Evolutionary conservation across 2,888 invertebrate genomes (phyloP).

Genomic region (Eristalis arbustorum): DNA sequence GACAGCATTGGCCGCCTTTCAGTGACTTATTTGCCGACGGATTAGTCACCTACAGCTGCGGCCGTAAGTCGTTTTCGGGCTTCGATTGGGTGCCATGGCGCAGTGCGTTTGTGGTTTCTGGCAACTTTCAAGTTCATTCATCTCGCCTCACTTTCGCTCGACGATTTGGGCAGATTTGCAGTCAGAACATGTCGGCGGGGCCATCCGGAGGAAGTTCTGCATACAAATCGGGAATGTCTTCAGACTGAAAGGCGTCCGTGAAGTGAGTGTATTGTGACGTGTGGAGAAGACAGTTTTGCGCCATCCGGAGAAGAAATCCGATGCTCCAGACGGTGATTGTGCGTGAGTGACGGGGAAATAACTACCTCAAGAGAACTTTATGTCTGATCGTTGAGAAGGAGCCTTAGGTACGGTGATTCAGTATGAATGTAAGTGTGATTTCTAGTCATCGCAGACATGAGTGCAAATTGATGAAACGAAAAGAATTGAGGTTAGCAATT

Average conservation of each 20-base stretch:
- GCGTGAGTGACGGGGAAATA: background rate
- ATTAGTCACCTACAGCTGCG: background rate
- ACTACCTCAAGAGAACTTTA: too few species aligned
- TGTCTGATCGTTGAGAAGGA: too few species aligned
- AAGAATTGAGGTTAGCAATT: too few species aligned
- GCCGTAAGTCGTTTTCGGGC: background rate
- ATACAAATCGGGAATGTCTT: background rate
- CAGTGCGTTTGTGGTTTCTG: background rate
- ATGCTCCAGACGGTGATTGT: background rate
- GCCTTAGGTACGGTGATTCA: too few species aligned
- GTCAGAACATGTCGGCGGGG: background rate
- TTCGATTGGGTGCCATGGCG: background rate
- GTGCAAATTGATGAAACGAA: too few species aligned
- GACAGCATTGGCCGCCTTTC: background rate
- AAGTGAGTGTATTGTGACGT: background rate
- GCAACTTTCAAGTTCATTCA: background rate
- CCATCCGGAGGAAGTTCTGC: background rate
- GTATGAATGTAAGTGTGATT: too few species aligned
- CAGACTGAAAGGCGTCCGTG: background rate
- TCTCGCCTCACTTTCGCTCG: background rate
- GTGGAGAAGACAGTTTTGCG: background rate
- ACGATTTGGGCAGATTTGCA: background rate
- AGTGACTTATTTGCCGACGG: background rate
- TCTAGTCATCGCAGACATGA: too few species aligned
- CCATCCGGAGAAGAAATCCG: background rate